Evolutionary conservation across 2,888 invertebrate genomes (phyloP), one percentile per base, ranked within the genome.

Genomic region (Amiota mariae): DNA sequence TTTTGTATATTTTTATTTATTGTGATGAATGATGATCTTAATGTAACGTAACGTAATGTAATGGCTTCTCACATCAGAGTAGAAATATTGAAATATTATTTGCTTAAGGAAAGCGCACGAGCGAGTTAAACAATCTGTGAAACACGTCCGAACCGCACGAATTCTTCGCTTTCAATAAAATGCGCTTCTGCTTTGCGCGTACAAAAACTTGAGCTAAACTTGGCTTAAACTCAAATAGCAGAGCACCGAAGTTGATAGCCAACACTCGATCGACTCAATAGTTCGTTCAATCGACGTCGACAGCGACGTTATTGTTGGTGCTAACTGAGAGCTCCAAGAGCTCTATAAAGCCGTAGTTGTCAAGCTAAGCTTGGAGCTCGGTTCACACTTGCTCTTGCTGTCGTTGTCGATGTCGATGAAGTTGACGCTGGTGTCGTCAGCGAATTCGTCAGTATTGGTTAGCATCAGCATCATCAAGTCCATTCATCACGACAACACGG

Each of bases 111-210:
- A 59, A 11, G 59, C 59, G 59, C 59, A 36, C 36, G 36, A 36
- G 36, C 36, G 36, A 36, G 36, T 6, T 6, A 36, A 36, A 36
- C 20, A 18, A 24, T 57, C 59, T 76, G 71, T 68, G 71, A 76
- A 71, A 86, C 84, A 87, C 88, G 88, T 88, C 88, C 85, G 86
- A 78, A 83, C 85, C 85, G 87, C 80, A 82, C 86, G 86, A 86
- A 85, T 86, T 87, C 86, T 86, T 82, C 81, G 81, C 82, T 84
- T 85, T 87, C 81, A 88, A 87, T 88, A 86, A 88, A 86, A 82
- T 78, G 79, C 78, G 82, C 81, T 81, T 82, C 79, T 77, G 73
- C 20, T 36, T 36, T 36, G 36, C 36, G 36, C 36, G 3, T 36
- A 36, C 36, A 36, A 36, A 36, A 36, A 36, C 36, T 36, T 36